phyloP scores from a whole-genome alignment of 2,888 invertebrate species.

The Philhelius pedissequus region DNA sequence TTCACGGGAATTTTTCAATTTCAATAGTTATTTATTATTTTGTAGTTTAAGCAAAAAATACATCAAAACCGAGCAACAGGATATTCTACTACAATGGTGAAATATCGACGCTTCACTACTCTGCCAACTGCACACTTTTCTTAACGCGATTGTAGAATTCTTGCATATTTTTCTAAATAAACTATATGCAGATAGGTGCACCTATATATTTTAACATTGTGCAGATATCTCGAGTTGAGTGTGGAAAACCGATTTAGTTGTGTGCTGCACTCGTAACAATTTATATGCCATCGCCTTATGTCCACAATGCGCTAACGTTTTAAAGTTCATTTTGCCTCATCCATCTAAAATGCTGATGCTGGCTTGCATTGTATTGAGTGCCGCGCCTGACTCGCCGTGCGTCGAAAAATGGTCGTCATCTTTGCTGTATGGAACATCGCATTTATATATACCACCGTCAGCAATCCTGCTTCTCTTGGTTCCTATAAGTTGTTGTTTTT shows the following conservation, averaged over 20 bases:
- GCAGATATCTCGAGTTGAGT: constrained; percentile 36
- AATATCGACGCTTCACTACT: constrained; percentile 17
- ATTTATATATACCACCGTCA: background rate
- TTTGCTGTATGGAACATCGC: background rate
- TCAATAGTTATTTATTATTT: constrained; percentile 39
- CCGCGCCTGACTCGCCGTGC: too few relatives aligned
- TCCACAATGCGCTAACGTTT: constrained; percentile 48
- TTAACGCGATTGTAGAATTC: background rate
- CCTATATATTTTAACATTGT: too few relatives aligned
- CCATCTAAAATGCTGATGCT: constrained; percentile 37
- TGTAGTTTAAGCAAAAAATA: background rate
- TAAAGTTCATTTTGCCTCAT: constrained; percentile 49
- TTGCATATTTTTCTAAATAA: constrained; percentile 18
- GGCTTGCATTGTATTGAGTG: background rate
- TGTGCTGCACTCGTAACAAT: constrained; percentile 37
- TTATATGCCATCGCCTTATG: constrained; percentile 62
- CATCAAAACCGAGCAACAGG: constrained; percentile 35
- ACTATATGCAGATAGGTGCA: too few relatives aligned
- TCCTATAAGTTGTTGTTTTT: constrained; percentile 6
- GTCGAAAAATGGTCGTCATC: background rate
- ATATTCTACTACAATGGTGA: background rate
- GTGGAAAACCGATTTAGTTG: constrained; percentile 51
- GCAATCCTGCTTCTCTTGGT: background rate
- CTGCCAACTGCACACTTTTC: constrained; percentile 13
- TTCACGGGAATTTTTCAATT: constrained; percentile 57